phyloP scores from a whole-genome alignment of 2,113 vertebrate species.

The Trichechus manatus region DNA sequence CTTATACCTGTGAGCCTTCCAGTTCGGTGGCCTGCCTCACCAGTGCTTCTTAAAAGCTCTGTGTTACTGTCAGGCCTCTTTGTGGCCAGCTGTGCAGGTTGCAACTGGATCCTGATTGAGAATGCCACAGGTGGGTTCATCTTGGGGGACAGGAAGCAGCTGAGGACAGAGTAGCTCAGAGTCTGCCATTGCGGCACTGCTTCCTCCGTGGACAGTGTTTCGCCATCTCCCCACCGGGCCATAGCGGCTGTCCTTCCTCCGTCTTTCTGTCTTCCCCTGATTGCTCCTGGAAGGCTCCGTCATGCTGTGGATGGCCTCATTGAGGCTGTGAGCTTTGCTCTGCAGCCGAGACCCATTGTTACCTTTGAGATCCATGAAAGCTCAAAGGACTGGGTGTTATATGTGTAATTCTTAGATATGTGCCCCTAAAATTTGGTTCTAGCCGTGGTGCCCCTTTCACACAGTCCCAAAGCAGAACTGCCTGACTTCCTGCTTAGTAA shows the following conservation, averaged over 20 bases:
- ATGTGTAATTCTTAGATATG: too few species aligned
- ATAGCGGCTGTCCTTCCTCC: neutral
- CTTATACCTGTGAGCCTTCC: neutral
- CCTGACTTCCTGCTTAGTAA: neutral
- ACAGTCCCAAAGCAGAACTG: neutral
- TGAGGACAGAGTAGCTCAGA: neutral
- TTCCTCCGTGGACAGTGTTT: neutral
- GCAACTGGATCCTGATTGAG: conserved; percentile 69
- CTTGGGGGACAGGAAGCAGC: conserved; percentile 49
- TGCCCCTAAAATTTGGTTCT: neutral
- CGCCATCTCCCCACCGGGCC: neutral
- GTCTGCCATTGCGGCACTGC: neutral
- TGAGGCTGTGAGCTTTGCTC: too few species aligned
- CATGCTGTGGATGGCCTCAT: neutral
- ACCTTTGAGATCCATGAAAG: neutral
- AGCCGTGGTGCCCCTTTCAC: too few species aligned
- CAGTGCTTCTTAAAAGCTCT: conserved; percentile 70
- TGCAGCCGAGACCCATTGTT: too few species aligned
- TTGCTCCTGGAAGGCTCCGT: neutral
- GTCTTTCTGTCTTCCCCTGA: neutral
- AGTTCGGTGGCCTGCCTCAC: conserved; percentile 7
- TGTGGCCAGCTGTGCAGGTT: conserved; percentile 74
- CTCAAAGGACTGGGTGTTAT: too few species aligned
- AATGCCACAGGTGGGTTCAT: conserved; percentile 69
- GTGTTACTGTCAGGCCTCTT: conserved; percentile 80